These are phyloP conservation scores for Malthinus seriepunctatus DNA, from an alignment of 2,888 invertebrate genomes.

Conservation along the genomic window DNA sequence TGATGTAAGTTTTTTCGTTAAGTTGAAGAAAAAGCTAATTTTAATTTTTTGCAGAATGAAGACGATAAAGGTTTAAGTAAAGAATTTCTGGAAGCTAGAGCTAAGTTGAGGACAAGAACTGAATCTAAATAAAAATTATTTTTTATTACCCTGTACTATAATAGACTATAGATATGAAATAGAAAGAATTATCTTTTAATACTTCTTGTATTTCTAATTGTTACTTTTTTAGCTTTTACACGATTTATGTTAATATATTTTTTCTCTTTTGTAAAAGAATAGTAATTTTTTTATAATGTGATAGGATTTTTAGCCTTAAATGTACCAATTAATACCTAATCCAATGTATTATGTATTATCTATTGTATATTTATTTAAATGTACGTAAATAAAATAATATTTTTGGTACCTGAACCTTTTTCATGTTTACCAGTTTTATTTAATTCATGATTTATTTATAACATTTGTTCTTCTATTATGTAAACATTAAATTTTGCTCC, in stretches of 20 bases:
- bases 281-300: constrained; percentile 20
- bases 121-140: constrained; percentile 41
- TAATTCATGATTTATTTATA: no score
- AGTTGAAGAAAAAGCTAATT: not conserved
- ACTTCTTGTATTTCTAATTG: constrained; percentile 18
- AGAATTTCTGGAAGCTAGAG: constrained; percentile 66
- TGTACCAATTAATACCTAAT: constrained; percentile 7
- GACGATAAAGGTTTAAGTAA: constrained; percentile 59
- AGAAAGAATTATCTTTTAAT: constrained; percentile 18
- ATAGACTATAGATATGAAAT: no score
- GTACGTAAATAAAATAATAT: constrained; percentile 20
- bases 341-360: constrained; percentile 10
- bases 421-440: no score
- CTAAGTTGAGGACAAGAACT: constrained; percentile 62
- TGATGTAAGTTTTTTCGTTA: constrained; percentile 38
- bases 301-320: constrained; percentile 17
- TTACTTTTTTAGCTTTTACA: constrained; percentile 6
- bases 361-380: constrained; percentile 15
- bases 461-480: no score
- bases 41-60: constrained; percentile 48
- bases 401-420: constrained; percentile 8
- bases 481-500: not conserved
- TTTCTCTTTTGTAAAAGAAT: constrained; percentile 10
- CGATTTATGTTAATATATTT: constrained; percentile 10
- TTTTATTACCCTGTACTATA: no score